Evolutionary conservation across 1,140 invertebrate genomes (phyloP).

Genomic region (Harpegnathos saltator): DNA sequence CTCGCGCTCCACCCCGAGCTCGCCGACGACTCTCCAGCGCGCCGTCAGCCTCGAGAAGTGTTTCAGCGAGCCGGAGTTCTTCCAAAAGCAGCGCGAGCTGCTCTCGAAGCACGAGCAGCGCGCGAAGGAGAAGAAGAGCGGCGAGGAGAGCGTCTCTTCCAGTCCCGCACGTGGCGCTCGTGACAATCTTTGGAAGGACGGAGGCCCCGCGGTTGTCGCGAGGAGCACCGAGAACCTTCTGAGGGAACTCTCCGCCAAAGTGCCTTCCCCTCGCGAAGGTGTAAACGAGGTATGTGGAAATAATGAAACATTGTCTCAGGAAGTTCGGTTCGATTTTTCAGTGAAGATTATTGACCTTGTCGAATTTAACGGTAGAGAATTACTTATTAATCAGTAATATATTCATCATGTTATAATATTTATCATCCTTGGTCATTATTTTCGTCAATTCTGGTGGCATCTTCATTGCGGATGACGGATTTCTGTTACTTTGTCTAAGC

Average conservation of each 20-base stretch:
- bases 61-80: constrained; percentile 80
- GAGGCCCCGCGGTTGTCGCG: background rate
- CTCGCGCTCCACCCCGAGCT: constrained; percentile 77
- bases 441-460: no score
- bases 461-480: no score
- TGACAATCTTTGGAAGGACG: constrained; percentile 58
- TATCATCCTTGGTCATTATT: no score
- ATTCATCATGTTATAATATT: no score
- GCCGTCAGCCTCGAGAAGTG: constrained; percentile 79
- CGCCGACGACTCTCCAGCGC: constrained; percentile 77
- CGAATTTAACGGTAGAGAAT: no score
- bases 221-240: constrained; percentile 70
- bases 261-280: constrained; percentile 75
- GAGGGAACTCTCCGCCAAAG: constrained; percentile 77
- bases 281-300: constrained; percentile 33
- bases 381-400: no score
- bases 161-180: background rate
- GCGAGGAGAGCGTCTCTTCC: constrained; percentile 10
- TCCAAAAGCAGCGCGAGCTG: constrained; percentile 71
- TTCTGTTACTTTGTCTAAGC: no score
- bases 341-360: no score
- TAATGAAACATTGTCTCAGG: no score
- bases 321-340: no score
- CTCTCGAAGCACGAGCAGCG: constrained; percentile 36
- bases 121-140: constrained; percentile 16